A percentile compares a stretch with the other conserved stretches of the same genome.
These are phyloP conservation scores for Zele albiditarsus DNA, from an alignment of 2,888 invertebrate genomes.

Conservation along the genomic window DNA sequence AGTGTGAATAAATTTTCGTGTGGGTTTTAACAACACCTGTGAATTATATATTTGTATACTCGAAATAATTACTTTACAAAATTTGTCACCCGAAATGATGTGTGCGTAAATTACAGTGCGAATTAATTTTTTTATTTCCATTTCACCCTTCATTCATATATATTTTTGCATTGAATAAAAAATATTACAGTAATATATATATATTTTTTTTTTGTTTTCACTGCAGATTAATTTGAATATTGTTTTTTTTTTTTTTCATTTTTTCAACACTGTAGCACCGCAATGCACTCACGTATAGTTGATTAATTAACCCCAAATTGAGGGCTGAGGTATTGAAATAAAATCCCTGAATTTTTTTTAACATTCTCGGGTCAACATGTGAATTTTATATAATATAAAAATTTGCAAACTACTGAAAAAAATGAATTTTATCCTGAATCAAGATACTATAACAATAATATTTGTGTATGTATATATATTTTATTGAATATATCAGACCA, in stretches of 20 bases:
- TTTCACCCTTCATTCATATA: neutral
- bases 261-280: neutral
- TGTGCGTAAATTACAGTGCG: no score
- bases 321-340: neutral
- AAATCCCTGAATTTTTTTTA: constrained; percentile 29
- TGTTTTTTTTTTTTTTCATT: neutral
- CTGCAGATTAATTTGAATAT: constrained; percentile 2
- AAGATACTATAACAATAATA: neutral
- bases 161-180: neutral
- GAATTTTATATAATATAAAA: constrained; percentile 13
- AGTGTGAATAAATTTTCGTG: neutral
- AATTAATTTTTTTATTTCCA: neutral
- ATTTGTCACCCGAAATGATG: neutral
- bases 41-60: neutral
- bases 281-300: neutral
- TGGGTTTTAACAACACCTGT: constrained; percentile 1
- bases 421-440: neutral
- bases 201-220: no score
- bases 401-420: neutral
- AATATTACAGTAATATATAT: neutral
- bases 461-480: neutral
- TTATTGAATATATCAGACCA: neutral
- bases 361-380: neutral
- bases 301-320: constrained; percentile 25
- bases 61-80: neutral